Evolutionary conservation across 1,140 invertebrate species (phyloP).

Genomic region (Apis florea): DNA sequence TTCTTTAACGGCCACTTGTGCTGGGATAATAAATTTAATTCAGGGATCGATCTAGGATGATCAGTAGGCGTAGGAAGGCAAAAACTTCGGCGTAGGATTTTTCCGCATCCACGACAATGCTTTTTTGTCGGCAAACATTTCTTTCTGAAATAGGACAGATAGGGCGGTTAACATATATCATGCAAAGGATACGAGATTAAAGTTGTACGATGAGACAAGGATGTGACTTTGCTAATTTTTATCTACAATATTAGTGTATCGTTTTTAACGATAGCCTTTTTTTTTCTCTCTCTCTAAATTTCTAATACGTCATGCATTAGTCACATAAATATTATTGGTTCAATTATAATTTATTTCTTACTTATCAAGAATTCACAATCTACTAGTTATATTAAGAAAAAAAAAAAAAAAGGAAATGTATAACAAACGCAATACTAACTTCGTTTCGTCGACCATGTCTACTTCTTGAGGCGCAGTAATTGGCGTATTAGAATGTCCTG

Average conservation of each 20-base stretch:
- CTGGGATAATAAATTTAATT: slow-evolving; percentile 45
- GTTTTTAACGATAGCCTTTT: not conserved
- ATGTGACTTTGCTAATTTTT: not conserved
- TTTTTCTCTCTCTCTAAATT: not conserved
- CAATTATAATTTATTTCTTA: not conserved
- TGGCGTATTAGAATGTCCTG: slow-evolving; percentile 97
- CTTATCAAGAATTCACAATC: not conserved
- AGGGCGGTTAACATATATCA: slow-evolving; percentile 35
- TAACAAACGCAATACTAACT: slow-evolving; percentile 85
- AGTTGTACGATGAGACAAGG: not conserved
- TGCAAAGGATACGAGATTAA: slow-evolving; percentile 12
- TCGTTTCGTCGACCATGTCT: slow-evolving; percentile 95
- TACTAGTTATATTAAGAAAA: not conserved
- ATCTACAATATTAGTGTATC: slow-evolving; percentile 7
- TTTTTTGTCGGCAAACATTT: slow-evolving; percentile 46
- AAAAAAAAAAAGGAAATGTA: not conserved
- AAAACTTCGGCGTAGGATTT: slow-evolving; percentile 40
- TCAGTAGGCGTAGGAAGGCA: slow-evolving; percentile 33
- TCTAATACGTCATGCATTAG: slow-evolving; percentile 28
- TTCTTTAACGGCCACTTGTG: slow-evolving; percentile 63
- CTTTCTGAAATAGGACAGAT: slow-evolving; percentile 59
- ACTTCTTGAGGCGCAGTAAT: slow-evolving; percentile 96
- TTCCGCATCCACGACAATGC: slow-evolving; percentile 63
- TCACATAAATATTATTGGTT: not conserved
- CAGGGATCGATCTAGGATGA: slow-evolving; percentile 53